phyloP scores from a whole-genome alignment of 2,888 invertebrate genomes.

The Ephialtes manifestator region DNA sequence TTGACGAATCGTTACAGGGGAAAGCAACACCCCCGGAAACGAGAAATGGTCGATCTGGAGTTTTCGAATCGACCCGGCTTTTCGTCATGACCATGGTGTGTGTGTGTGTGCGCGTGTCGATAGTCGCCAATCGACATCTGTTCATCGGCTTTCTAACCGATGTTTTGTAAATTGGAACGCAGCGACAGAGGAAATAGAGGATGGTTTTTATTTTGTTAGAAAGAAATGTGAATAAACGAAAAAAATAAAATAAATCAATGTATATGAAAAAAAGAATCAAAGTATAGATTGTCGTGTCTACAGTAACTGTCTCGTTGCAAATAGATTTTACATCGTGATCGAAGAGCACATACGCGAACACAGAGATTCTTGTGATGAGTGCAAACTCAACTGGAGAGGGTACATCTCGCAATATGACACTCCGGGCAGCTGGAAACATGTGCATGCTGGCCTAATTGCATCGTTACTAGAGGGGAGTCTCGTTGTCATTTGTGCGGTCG shows the following conservation, averaged over 20 bases:
- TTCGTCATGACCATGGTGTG: not conserved
- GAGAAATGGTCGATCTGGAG: conserved; percentile 22
- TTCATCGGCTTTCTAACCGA: conserved; percentile 24
- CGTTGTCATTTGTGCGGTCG: conserved; percentile 15
- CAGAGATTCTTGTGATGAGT: conserved; percentile 24
- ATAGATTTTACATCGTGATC: conserved; percentile 31
- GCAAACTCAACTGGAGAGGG: conserved; percentile 29
- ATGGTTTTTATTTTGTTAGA: not conserved
- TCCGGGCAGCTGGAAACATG: conserved; percentile 3
- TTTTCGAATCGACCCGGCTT: conserved; percentile 23
- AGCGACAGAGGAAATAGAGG: not conserved
- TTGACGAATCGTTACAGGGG: conserved; percentile 21
- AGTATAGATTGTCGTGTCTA: not conserved
- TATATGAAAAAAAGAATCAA: not conserved
- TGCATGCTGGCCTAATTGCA: conserved; percentile 25
- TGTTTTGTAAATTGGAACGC: conserved; percentile 10
- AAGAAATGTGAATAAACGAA: not conserved
- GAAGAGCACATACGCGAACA: not conserved
- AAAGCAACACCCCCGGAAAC: conserved; percentile 26
- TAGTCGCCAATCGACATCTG: conserved; percentile 35
- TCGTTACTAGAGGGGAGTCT: conserved; percentile 13
- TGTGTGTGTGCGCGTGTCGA: conserved; percentile 10
- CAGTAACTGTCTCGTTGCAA: not conserved
- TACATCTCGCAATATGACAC: conserved; percentile 36
- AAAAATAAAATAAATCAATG: not conserved